Evolutionary conservation across 1,140 invertebrate genomes (phyloP), one percentile per base, ranked within the genome.

Genomic region (Eueides isabella): DNA sequence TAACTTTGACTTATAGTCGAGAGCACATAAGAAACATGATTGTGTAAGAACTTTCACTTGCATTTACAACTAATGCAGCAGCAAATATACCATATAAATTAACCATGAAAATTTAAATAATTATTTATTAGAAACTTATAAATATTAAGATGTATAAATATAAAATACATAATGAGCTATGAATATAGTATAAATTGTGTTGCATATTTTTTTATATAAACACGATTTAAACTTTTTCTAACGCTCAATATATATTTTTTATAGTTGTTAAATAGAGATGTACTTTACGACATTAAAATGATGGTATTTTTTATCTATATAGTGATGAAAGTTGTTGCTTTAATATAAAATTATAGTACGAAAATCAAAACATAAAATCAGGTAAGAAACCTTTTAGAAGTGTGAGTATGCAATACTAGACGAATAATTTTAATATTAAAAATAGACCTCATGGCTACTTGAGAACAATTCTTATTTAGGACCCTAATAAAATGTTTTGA

Each of bases 1-100:
- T 35, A 61, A 55, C 68, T 61, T 67, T 71, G 71, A 73, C 55
- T 77, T 73, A 76, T 70, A 48, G 62, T 63, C 71, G 64, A 61
- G 55, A 77, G 71, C 66, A 71, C 33, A 61, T 70, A 72, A 68
- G 72, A 68, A 66, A 30, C 38, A 29, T 70, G 62, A 67, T 67
- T 75, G 68, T 63, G 68, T 67, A 67, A 71, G 31, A 35, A 71
- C 74, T 75, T 75, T 75, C 74, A 75, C 74, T 75, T 75, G 64
- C 74, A 75, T 75, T 75, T 71, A 61, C 68, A 70, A 71, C 64
- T 70, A 62, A 70, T 33, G 55, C 55, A 69, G 29, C 12, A 23
- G 67, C 30, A 2, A 55, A 9, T 55, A 4, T 55, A 26, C 23
- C 48, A 55, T 55, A 55, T 55, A 26, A 23, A 26, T 3, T 55